Percentiles rank a stretch among this genome's conserved stretches.
These are phyloP conservation scores for Oryzias curvinotus DNA, from an alignment of 2,113 vertebrate species.

Conservation along the genomic window DNA sequence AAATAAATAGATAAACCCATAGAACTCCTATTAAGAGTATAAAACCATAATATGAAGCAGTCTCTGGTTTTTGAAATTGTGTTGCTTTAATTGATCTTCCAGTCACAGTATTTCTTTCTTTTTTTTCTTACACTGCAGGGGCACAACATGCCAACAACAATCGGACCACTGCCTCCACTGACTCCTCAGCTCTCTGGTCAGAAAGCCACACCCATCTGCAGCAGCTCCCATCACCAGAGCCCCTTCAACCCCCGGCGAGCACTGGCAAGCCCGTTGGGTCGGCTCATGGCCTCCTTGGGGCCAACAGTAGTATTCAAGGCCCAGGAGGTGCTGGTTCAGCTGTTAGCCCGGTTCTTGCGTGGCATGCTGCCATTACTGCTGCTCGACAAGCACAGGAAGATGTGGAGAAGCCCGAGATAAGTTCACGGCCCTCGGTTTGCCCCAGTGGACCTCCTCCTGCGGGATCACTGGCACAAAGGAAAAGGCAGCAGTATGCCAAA, in stretches of 20 bases:
- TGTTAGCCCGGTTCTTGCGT: constrained; percentile 80
- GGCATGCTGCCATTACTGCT: constrained; percentile 93
- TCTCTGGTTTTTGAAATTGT: no score
- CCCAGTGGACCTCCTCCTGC: constrained; percentile 74
- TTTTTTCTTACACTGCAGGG: constrained; percentile 73
- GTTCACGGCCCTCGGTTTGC: constrained; percentile 59
- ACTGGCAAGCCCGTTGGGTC: constrained; percentile 62
- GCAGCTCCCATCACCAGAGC: constrained; percentile 78
- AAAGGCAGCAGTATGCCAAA: constrained; percentile 98
- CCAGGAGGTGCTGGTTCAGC: constrained; percentile 12
- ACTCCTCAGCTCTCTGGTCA: constrained; percentile 83
- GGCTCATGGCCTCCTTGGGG: constrained; percentile 53
- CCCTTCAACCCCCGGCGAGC: constrained; percentile 68
- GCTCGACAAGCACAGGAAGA: constrained; percentile 88
- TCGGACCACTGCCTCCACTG: constrained; percentile 83
- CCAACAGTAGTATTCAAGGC: constrained; percentile 35
- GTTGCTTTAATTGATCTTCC: background rate
- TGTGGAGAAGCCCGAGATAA: constrained; percentile 70
- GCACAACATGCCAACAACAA: constrained; percentile 92
- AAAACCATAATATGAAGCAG: no score
- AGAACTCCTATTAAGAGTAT: no score
- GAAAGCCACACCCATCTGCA: constrained; percentile 82
- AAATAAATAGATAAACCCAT: background rate
- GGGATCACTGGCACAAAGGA: constrained; percentile 93
- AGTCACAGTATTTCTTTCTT: background rate